Evolutionary conservation across 2,888 invertebrate genomes (phyloP).

Genomic region (Spialia ferax): DNA sequence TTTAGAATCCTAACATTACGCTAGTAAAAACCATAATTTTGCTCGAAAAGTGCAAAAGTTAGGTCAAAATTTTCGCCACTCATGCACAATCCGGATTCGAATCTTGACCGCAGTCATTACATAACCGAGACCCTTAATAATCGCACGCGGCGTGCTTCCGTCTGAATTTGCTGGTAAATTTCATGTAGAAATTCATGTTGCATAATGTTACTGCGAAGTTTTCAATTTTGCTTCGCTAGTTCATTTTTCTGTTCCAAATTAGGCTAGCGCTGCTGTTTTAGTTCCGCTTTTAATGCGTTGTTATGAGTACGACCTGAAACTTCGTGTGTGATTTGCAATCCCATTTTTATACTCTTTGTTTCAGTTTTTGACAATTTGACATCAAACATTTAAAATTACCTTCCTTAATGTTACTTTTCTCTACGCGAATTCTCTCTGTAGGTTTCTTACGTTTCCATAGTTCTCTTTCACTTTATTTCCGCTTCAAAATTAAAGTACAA

Average conservation of each 20-base stretch:
- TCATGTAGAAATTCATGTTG: slow-evolving; percentile 28
- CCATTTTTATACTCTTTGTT: not conserved
- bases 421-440: no score
- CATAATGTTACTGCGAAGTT: slow-evolving; percentile 28
- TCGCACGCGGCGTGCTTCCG: not conserved
- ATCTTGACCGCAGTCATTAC: slow-evolving; percentile 34
- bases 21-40: not conserved
- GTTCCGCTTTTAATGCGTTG: slow-evolving; percentile 14
- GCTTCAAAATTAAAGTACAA: no score
- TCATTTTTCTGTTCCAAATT: slow-evolving; percentile 29
- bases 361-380: no score
- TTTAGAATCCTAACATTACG: no score
- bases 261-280: slow-evolving; percentile 12
- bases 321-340: slow-evolving; percentile 12
- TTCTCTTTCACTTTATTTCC: no score
- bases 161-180: not conserved
- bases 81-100: slow-evolving; percentile 16
- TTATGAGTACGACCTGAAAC: slow-evolving; percentile 19
- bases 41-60: not conserved
- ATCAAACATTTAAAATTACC: no score
- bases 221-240: slow-evolving; percentile 19
- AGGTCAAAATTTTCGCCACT: slow-evolving; percentile 15
- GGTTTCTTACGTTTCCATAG: no score
- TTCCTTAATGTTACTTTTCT: no score
- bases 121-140: slow-evolving; percentile 11